Percentiles rank a stretch among this genome's conserved stretches.
These are phyloP conservation scores for Tholera decimalis DNA, from an alignment of 2,888 invertebrate genomes.

Conservation along the genomic window DNA sequence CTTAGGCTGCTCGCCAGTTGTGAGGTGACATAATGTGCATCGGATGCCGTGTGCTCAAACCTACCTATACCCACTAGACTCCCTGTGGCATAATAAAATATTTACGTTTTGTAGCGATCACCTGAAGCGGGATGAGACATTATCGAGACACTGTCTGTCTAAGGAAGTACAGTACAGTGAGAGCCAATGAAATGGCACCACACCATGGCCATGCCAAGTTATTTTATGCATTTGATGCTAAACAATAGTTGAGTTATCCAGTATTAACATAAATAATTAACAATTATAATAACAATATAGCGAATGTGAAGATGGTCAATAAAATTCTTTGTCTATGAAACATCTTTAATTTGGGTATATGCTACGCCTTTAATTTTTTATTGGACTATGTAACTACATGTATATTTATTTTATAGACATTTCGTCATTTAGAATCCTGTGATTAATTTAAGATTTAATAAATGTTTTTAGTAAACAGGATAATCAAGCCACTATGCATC, in stretches of 20 bases:
- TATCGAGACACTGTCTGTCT: constrained; percentile 67
- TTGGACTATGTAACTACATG: constrained; percentile 81
- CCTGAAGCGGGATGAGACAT: constrained; percentile 85
- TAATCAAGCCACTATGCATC: too few relatives aligned
- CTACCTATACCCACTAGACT: too few relatives aligned
- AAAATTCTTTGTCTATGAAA: constrained; percentile 44
- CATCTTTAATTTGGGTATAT: constrained; percentile 68
- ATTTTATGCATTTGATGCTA: constrained; percentile 73
- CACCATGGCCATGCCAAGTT: constrained; percentile 70
- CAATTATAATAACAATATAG: constrained; percentile 63
- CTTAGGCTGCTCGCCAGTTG: too few relatives aligned
- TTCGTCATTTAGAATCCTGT: constrained; percentile 4
- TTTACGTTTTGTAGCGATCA: constrained; percentile 88
- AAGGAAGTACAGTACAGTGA: constrained; percentile 71
- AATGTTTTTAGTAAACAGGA: background rate
- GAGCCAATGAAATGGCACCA: constrained; percentile 71
- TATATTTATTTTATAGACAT: constrained; percentile 40
- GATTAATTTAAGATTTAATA: background rate
- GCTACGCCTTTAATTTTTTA: constrained; percentile 51
- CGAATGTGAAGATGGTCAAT: constrained; percentile 71
- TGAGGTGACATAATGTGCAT: too few relatives aligned
- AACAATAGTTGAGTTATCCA: constrained; percentile 80
- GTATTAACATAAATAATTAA: constrained; percentile 64
- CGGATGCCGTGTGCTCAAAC: too few relatives aligned
- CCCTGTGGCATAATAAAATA: constrained; percentile 83